These are phyloP conservation scores for Agriopis marginaria DNA, from an alignment of 2,888 invertebrate genomes.

Conservation along the genomic window DNA sequence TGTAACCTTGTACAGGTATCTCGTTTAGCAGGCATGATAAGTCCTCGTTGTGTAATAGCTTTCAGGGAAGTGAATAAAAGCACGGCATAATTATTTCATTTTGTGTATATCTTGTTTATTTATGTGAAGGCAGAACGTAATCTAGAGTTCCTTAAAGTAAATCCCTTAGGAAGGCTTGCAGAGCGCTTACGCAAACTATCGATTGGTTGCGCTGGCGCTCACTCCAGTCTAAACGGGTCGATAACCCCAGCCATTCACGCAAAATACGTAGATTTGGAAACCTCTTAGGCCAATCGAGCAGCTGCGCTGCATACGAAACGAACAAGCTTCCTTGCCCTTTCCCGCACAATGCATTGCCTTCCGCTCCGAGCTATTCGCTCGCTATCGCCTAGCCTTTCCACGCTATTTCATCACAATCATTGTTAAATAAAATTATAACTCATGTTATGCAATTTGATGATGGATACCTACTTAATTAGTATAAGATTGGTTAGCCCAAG, in stretches of 20 bases:
- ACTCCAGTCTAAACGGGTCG: slow-evolving; percentile 73
- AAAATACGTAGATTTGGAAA: slow-evolving; percentile 72
- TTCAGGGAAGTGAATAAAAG: slow-evolving; percentile 59
- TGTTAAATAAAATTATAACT: too few species aligned
- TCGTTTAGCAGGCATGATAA: slow-evolving; percentile 40
- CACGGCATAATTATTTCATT: slow-evolving; percentile 58
- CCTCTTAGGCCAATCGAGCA: slow-evolving; percentile 57
- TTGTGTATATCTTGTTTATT: slow-evolving; percentile 43
- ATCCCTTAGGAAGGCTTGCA: slow-evolving; percentile 75
- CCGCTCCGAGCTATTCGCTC: slow-evolving; percentile 43
- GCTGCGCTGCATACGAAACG: slow-evolving; percentile 69
- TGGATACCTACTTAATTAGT: too few species aligned
- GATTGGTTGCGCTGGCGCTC: slow-evolving; percentile 71
- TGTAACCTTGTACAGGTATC: slow-evolving; percentile 16
- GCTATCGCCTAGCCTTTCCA: slow-evolving; percentile 41
- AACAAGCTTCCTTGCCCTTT: slow-evolving; percentile 58
- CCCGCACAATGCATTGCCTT: slow-evolving; percentile 45
- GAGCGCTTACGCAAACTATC: slow-evolving; percentile 79
- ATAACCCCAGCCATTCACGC: slow-evolving; percentile 76
- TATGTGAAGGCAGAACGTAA: slow-evolving; percentile 44
- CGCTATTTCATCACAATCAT: slow-evolving; percentile 39
- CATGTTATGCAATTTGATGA: too few species aligned
- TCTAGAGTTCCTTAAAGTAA: slow-evolving; percentile 58
- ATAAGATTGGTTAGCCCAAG: too few species aligned
- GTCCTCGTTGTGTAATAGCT: slow-evolving; percentile 54